Percentiles rank a stretch among this genome's conserved stretches.
These are phyloP conservation scores for Pluvianellus socialis DNA, from an alignment of 2,113 vertebrate species.

Conservation along the genomic window DNA sequence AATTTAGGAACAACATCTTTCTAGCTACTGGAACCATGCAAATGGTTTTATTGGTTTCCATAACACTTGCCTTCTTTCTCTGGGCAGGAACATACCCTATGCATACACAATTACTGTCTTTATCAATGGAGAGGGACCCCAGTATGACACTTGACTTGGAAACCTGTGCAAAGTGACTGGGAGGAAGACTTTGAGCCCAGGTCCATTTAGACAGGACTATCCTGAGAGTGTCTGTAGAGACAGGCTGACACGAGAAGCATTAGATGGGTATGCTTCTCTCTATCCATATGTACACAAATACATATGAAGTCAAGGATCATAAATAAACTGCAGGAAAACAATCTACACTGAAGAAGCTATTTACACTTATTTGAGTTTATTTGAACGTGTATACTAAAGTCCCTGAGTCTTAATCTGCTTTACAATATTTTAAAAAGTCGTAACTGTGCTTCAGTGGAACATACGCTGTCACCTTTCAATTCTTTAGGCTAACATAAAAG, in stretches of 20 bases:
- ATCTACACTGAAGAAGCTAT: neutral
- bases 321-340: neutral
- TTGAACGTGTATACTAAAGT: neutral
- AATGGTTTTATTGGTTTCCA: neutral
- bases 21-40: neutral
- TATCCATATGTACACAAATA: neutral
- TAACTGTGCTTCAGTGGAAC: neutral
- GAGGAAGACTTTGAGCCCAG: neutral
- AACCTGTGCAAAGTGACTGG: neutral
- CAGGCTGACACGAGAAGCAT: neutral
- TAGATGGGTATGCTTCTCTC: neutral
- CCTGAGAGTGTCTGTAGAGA: neutral
- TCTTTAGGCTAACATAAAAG: conserved; percentile 45
- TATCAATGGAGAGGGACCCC: neutral
- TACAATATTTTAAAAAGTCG: neutral
- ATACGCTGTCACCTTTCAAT: neutral
- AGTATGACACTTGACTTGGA: neutral
- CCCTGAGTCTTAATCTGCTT: neutral
- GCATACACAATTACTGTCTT: neutral
- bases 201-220: neutral
- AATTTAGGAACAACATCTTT: neutral
- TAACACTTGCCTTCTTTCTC: neutral
- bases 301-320: neutral
- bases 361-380: neutral
- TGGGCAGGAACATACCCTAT: neutral